phyloP scores from a whole-genome alignment of 2,113 vertebrate genomes.

The Elachura formosa region DNA sequence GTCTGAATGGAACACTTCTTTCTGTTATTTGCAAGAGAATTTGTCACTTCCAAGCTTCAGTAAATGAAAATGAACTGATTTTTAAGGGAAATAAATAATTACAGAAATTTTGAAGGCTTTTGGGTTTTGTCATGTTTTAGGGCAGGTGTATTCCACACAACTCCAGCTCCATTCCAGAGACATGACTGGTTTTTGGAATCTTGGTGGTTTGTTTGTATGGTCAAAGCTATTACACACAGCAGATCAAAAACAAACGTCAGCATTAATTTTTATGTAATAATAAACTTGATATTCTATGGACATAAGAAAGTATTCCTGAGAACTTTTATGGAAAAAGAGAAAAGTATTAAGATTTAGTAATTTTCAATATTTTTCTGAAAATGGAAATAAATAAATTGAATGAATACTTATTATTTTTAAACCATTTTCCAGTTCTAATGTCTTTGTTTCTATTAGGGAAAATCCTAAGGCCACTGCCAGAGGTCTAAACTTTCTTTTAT shows the following conservation, averaged over 20 bases:
- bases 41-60: not conserved
- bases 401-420: fast-evolving
- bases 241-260: not conserved
- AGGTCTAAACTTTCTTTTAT: not conserved
- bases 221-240: not conserved
- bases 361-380: not conserved
- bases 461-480: not conserved
- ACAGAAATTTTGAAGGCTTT: not conserved
- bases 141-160: not conserved
- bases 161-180: not conserved
- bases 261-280: not conserved
- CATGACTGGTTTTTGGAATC: not conserved
- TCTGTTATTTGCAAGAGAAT: not conserved
- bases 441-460: not conserved
- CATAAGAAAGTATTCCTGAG: not conserved
- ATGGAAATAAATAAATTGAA: not conserved
- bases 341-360: not conserved
- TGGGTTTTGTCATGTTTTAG: not conserved
- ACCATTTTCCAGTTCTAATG: not conserved
- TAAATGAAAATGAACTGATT: not conserved
- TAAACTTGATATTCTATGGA: not conserved
- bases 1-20: not conserved
- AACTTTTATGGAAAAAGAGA: not conserved
- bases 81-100: not conserved
- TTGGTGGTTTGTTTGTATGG: not conserved